Percentiles rank a stretch among this genome's conserved stretches.
These are phyloP conservation scores for Heterotilapia buettikoferi DNA, from an alignment of 2,113 vertebrate species.

Conservation along the genomic window DNA sequence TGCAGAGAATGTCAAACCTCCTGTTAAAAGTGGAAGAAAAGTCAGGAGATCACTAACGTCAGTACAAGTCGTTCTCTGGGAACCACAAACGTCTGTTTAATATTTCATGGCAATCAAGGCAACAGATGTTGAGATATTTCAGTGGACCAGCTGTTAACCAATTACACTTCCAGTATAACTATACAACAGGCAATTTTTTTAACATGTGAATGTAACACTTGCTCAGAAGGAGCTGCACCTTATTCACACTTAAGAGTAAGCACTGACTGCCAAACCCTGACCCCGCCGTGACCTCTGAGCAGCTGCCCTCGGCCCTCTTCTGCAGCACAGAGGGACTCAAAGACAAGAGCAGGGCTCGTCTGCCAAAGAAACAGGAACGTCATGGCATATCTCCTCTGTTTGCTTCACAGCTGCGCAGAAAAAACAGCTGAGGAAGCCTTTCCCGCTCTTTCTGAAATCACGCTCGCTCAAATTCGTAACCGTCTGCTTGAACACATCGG, in stretches of 20 bases:
- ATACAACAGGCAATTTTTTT: background rate
- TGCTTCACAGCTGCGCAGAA: background rate
- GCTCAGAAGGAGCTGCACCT: background rate
- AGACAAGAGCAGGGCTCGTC: background rate
- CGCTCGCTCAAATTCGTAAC: background rate
- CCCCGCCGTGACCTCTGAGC: background rate
- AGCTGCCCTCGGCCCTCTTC: background rate
- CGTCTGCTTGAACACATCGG: accelerated
- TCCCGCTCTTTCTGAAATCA: background rate
- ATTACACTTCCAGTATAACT: background rate
- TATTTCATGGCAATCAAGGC: background rate
- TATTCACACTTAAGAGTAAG: background rate
- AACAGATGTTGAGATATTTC: background rate
- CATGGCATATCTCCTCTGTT: background rate
- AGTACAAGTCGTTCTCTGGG: background rate
- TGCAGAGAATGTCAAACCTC: background rate
- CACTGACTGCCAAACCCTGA: background rate
- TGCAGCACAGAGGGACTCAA: background rate
- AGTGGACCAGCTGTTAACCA: background rate
- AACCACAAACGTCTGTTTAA: background rate
- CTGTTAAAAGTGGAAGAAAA: background rate
- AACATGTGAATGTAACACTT: background rate
- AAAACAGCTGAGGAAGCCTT: background rate
- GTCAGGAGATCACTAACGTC: background rate
- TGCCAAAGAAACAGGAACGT: background rate